phyloP scores from a whole-genome alignment of 2,113 vertebrate genomes.

The Malurus cyaneus region DNA sequence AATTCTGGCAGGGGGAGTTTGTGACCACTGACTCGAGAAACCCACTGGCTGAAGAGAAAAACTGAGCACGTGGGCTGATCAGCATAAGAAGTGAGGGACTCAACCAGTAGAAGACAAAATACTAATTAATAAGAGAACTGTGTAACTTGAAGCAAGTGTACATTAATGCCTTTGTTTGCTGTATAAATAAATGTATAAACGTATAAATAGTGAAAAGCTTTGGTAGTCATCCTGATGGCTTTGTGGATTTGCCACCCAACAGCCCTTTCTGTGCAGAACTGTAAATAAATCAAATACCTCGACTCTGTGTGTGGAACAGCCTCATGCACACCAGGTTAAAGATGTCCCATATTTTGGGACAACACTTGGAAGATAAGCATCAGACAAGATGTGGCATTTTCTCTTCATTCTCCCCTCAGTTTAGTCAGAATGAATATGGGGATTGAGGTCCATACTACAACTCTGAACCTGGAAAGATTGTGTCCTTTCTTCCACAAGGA shows the following conservation, averaged over 20 bases:
- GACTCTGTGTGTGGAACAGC: not conserved
- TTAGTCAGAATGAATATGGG: not conserved
- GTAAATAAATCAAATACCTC: not conserved
- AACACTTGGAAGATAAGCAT: not conserved
- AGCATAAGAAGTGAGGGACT: not conserved
- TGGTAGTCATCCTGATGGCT: not conserved
- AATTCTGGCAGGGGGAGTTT: not conserved
- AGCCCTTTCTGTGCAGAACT: not conserved
- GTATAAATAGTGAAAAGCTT: not conserved
- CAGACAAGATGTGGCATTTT: not conserved
- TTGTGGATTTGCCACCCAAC: not conserved
- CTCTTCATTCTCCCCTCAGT: not conserved
- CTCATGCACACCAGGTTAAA: not conserved
- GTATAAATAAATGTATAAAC: not conserved
- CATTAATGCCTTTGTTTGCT: not conserved
- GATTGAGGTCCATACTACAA: not conserved
- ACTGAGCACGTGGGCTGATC: not conserved
- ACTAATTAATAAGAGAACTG: not conserved
- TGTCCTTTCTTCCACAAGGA: not conserved
- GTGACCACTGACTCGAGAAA: not conserved
- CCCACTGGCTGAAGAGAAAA: not conserved
- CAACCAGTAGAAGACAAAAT: not conserved
- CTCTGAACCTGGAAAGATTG: not conserved
- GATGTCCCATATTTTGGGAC: not conserved
- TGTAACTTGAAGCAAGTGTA: not conserved